A percentile compares a stretch with the other conserved stretches of the same genome.
phyloP scores from a whole-genome alignment of 2,113 vertebrate genomes.

The Sprattus sprattus region DNA sequence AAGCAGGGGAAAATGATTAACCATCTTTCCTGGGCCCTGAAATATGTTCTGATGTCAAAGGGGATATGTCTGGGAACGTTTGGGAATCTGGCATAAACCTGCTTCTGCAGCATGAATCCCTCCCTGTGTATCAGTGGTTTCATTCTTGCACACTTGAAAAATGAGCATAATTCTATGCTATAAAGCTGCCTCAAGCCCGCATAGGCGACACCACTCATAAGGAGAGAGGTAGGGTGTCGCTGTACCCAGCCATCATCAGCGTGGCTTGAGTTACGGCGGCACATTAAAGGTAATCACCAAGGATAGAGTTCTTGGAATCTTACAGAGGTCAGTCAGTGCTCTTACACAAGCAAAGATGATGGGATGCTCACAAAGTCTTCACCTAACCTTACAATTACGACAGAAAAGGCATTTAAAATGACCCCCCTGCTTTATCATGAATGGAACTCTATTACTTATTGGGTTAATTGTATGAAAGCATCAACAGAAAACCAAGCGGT shows the following conservation, averaged over 20 bases:
- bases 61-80: background rate
- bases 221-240: background rate
- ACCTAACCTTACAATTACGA: background rate
- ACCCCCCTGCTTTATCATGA: background rate
- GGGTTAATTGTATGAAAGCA: background rate
- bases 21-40: background rate
- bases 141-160: background rate
- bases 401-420: background rate
- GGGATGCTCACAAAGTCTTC: background rate
- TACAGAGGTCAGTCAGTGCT: background rate
- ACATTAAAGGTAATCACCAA: constrained; percentile 17
- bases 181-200: background rate
- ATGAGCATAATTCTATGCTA: background rate
- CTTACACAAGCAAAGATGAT: background rate
- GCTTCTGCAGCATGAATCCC: background rate
- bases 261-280: background rate
- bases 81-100: background rate
- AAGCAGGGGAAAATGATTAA: background rate
- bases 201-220: background rate
- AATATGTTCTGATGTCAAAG: background rate
- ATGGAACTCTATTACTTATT: background rate
- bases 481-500: background rate
- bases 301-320: constrained; percentile 18
- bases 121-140: background rate
- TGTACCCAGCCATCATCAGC: background rate